Conservation (phyloP, 2,797 vertebrate genomes). For the Geotrypetes seraphini region DNA sequence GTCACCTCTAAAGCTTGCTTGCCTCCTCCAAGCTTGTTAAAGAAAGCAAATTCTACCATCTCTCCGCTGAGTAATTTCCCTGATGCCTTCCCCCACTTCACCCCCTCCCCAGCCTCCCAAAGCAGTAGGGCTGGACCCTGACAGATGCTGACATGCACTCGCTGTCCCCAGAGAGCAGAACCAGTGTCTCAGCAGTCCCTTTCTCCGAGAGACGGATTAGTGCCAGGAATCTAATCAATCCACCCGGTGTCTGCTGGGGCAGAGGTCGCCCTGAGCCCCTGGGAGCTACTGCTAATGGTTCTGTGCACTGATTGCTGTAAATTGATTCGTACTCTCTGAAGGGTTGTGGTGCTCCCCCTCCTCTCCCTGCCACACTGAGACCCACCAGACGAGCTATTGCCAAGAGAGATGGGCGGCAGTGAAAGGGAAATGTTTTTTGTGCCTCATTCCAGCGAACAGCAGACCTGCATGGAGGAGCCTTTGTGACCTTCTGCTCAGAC, state of each 20-base stretch:
- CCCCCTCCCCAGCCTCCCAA: no score
- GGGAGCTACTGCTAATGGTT: slow-evolving; percentile 43
- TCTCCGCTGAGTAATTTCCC: slow-evolving; percentile 26
- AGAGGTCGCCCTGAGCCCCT: slow-evolving; percentile 40
- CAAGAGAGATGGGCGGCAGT: not conserved
- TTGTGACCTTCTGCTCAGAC: no score
- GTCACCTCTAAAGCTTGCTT: slow-evolving; percentile 14
- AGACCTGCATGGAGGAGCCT: no score
- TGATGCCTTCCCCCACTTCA: slow-evolving; percentile 20
- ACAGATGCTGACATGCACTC: slow-evolving; percentile 47
- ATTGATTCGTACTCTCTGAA: slow-evolving; percentile 47
- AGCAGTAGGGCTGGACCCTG: slow-evolving; percentile 19
- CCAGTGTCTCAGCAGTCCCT: slow-evolving; percentile 38
- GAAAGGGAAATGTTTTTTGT: no score
- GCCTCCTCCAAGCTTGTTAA: slow-evolving; percentile 27
- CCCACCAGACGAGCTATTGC: no score
- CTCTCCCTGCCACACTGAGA: no score
- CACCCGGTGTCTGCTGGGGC: slow-evolving; percentile 41
- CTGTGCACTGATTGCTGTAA: slow-evolving; percentile 54
- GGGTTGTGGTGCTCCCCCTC: no score
- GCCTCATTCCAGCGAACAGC: no score
- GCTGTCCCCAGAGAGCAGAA: slow-evolving; percentile 34
- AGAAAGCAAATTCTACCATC: slow-evolving; percentile 10
- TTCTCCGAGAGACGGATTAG: slow-evolving; percentile 43
- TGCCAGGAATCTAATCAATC: slow-evolving; percentile 58